A percentile compares a stretch with the other conserved stretches of the same genome.
These are phyloP conservation scores for Phragmatobia fuliginosa DNA, from an alignment of 2,888 invertebrate genomes.

Conservation along the genomic window DNA sequence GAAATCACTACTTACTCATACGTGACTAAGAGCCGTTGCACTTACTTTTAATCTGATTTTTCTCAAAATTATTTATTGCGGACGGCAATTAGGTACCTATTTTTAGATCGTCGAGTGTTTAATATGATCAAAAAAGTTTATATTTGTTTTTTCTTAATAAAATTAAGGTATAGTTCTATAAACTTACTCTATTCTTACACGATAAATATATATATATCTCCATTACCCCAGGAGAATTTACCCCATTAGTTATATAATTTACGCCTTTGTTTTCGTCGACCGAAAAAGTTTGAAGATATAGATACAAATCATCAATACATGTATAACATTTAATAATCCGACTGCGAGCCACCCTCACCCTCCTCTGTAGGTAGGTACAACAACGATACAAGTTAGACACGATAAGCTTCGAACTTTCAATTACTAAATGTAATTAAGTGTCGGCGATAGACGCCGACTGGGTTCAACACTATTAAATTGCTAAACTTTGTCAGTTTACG, in stretches of 20 bases:
- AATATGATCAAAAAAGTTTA: background rate
- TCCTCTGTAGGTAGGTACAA: conserved; percentile 30
- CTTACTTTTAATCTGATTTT: background rate
- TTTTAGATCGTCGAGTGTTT: background rate
- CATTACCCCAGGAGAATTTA: conserved; percentile 1
- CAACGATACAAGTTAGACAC: conserved; percentile 56
- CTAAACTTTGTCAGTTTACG: conserved; percentile 72
- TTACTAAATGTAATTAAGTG: conserved; percentile 80
- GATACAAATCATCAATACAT: conserved; percentile 40
- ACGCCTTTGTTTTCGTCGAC: conserved; percentile 24
- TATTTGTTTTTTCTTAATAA: background rate
- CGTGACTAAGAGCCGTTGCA: background rate
- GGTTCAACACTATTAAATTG: conserved; percentile 77
- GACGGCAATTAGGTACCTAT: background rate
- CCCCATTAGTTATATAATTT: conserved; percentile 16
- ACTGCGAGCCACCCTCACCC: conserved; percentile 26
- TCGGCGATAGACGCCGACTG: conserved; percentile 64
- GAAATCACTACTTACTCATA: background rate
- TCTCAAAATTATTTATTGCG: background rate
- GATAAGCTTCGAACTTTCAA: conserved; percentile 76
- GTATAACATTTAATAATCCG: conserved; percentile 35
- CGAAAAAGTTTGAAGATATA: conserved; percentile 37
- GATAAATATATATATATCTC: background rate
- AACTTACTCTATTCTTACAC: background rate
- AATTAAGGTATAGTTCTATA: background rate